Conservation (phyloP, 2,888 invertebrate genomes). For the Melanargia galathea region DNA sequence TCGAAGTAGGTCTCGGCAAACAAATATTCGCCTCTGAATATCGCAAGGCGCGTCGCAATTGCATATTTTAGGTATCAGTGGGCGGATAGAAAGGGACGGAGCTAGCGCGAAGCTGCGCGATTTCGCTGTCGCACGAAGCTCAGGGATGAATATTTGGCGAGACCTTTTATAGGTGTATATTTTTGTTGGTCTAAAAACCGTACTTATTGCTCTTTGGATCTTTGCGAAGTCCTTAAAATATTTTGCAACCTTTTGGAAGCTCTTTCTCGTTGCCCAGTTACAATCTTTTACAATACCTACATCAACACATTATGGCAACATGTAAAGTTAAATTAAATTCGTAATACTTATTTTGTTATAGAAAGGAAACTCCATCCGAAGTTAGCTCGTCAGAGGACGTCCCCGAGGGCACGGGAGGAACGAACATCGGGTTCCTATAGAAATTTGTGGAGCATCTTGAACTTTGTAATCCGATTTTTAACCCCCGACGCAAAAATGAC, state of each 20-base stretch:
- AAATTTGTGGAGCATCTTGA: constrained; percentile 2
- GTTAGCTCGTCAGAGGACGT: constrained; percentile 4
- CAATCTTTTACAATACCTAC: neutral
- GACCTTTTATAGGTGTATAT: too few species aligned
- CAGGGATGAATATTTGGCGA: too few species aligned
- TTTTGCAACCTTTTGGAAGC: neutral
- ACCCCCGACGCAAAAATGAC: too few species aligned
- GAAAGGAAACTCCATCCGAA: constrained; percentile 17
- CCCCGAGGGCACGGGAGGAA: constrained; percentile 12
- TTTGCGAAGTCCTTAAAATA: neutral
- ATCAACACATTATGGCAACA: constrained; percentile 5
- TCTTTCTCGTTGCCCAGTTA: neutral
- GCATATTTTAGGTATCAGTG: too few species aligned
- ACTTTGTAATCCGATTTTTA: constrained; percentile 12
- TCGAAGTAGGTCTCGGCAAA: too few species aligned
- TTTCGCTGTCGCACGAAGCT: too few species aligned
- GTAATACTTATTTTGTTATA: constrained; percentile 17
- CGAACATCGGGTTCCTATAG: constrained; percentile 2
- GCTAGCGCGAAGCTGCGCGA: too few species aligned
- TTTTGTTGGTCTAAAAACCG: neutral
- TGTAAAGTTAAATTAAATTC: constrained; percentile 15
- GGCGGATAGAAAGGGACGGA: too few species aligned
- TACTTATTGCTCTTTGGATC: neutral
- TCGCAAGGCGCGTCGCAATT: too few species aligned
- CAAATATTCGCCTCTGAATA: too few species aligned